Conservation (phyloP, 2,888 invertebrate genomes). For the Girardia tigrina region DNA sequence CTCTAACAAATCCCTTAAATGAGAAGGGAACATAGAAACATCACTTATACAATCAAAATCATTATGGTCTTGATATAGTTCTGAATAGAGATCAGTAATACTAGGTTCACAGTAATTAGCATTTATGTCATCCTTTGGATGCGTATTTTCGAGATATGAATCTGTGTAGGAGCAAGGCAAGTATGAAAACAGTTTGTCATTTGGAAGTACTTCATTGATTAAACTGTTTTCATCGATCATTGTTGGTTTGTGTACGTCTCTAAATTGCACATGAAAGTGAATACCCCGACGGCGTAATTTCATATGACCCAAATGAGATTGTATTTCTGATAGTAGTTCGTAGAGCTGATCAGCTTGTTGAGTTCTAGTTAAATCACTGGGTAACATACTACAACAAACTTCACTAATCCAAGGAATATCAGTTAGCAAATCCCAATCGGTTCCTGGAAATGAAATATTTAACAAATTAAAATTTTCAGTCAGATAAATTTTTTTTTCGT, state of each 20-base stretch:
- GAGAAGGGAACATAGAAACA: neutral
- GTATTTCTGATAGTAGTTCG: constrained; percentile 26
- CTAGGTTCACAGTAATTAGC: neutral
- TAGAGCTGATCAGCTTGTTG: constrained; percentile 36
- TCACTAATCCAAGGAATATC: constrained; percentile 40
- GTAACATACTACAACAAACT: constrained; percentile 31
- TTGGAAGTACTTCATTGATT: constrained; percentile 9
- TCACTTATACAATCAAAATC: constrained; percentile 7
- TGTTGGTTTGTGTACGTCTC: constrained; percentile 28
- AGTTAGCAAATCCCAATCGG: constrained; percentile 39
- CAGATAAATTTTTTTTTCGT: no score
- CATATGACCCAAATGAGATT: constrained; percentile 25
- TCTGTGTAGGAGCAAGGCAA: constrained; percentile 26
- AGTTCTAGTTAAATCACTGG: constrained; percentile 20
- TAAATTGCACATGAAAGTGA: constrained; percentile 34
- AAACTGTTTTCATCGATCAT: neutral
- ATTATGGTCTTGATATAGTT: neutral
- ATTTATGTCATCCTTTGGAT: constrained; percentile 8
- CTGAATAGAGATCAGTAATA: neutral
- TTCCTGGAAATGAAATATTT: no score
- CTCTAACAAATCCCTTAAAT: constrained; percentile 1
- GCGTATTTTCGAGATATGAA: neutral
- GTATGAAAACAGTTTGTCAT: neutral
- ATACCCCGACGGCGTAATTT: constrained; percentile 32
- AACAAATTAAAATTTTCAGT: no score